These are phyloP conservation scores for Siniperca obscura DNA, from an alignment of 2,797 vertebrate species.

Conservation along the genomic window DNA sequence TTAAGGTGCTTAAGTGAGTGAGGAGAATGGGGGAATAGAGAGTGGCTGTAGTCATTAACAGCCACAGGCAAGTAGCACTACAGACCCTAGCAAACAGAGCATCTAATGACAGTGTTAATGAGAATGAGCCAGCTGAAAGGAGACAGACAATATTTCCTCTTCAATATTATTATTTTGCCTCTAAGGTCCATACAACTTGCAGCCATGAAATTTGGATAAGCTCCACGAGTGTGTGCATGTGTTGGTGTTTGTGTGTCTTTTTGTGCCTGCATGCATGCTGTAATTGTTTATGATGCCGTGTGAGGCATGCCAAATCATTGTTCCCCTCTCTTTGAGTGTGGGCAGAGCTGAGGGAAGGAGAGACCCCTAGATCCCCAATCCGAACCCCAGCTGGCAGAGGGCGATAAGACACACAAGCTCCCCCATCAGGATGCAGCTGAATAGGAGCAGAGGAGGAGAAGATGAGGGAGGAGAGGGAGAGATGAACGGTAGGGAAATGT, in stretches of 20 bases:
- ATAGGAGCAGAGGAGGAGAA: conserved; percentile 64
- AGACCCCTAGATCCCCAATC: conserved; percentile 67
- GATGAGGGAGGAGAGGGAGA: conserved; percentile 39
- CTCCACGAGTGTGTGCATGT: conserved; percentile 28
- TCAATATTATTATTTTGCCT: conserved; percentile 50
- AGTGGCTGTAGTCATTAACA: conserved; percentile 67
- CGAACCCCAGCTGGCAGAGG: conserved; percentile 72
- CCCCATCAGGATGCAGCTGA: conserved; percentile 57
- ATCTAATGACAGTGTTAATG: conserved; percentile 44
- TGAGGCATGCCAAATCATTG: conserved; percentile 73
- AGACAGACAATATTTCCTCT: conserved; percentile 40
- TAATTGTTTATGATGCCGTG: conserved; percentile 59
- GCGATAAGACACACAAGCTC: conserved; percentile 77
- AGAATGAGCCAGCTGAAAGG: conserved; percentile 30
- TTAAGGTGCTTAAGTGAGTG: conserved; percentile 71
- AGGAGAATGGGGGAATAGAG: conserved; percentile 53
- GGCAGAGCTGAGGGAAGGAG: conserved; percentile 63
- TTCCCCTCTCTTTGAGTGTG: conserved; percentile 56
- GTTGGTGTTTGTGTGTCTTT: conserved; percentile 41
- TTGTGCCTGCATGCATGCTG: conserved; percentile 17
- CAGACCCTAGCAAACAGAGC: conserved; percentile 41
- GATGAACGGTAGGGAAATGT: conserved; percentile 61
- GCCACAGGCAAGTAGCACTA: conserved; percentile 62
- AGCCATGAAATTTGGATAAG: conserved; percentile 57
- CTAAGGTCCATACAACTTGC: conserved; percentile 37